These are phyloP conservation scores for Cichladusa arquata DNA, from an alignment of 2,113 vertebrate genomes.

Conservation along the genomic window DNA sequence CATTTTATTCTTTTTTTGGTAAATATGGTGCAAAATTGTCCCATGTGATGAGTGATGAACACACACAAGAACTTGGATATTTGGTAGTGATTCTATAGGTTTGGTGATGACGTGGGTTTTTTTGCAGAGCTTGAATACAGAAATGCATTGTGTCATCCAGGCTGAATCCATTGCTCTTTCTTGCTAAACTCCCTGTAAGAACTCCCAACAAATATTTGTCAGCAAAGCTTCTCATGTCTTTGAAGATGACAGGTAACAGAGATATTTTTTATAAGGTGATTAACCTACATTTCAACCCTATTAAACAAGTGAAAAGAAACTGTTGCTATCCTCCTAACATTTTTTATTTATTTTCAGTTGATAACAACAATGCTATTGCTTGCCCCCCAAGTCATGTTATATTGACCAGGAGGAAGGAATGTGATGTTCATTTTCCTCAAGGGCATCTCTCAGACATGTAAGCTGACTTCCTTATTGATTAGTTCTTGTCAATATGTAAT, in stretches of 20 bases:
- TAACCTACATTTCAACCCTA: not conserved
- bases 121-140: not conserved
- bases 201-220: not conserved
- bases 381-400: not conserved
- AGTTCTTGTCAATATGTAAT: conserved; percentile 2
- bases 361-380: not conserved
- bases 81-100: not conserved
- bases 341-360: not conserved
- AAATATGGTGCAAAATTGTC: not conserved
- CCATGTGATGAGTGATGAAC: not conserved
- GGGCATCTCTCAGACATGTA: not conserved
- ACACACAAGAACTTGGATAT: not conserved
- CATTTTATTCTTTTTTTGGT: not conserved
- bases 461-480: conserved; percentile 6
- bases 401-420: not conserved
- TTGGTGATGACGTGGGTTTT: not conserved
- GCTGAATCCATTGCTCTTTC: not conserved
- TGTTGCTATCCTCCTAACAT: not conserved
- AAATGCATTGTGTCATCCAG: not conserved
- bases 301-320: not conserved
- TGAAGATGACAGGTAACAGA: not conserved
- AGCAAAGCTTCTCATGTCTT: not conserved
- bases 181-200: not conserved
- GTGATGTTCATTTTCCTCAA: conserved; percentile 10
- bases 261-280: not conserved